Conservation (phyloP, 2,797 vertebrate species). For the Atherinosoma microstoma region DNA sequence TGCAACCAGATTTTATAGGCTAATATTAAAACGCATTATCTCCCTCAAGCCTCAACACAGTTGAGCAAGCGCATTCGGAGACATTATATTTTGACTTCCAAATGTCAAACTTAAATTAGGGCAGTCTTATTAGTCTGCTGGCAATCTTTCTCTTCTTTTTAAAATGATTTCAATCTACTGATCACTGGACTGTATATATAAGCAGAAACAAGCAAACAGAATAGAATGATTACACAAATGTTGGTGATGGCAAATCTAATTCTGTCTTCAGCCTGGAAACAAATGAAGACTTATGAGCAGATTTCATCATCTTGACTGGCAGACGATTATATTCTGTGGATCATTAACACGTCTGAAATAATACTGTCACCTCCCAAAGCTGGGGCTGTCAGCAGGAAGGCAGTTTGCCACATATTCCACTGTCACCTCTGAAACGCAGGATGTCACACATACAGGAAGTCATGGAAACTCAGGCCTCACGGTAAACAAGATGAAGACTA, state of each 20-base stretch:
- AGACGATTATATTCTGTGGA: constrained; percentile 43
- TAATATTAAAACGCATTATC: constrained; percentile 20
- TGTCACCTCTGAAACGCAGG: constrained; percentile 37
- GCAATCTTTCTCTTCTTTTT: constrained; percentile 3
- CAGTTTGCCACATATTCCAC: constrained; percentile 25
- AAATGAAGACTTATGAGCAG: constrained; percentile 26
- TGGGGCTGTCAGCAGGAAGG: constrained; percentile 48
- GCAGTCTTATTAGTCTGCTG: constrained; percentile 5
- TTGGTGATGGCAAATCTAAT: constrained; percentile 26
- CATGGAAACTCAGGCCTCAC: constrained; percentile 8
- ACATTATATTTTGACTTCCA: constrained; percentile 21
- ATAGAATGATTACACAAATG: background rate
- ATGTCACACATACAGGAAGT: constrained; percentile 24
- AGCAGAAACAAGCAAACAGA: background rate
- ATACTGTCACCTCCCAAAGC: constrained; percentile 28
- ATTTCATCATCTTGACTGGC: constrained; percentile 53
- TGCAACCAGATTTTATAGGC: background rate
- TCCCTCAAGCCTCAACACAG: constrained; percentile 12
- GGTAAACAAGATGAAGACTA: constrained; percentile 25
- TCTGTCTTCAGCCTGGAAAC: constrained; percentile 11
- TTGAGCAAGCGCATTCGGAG: constrained; percentile 16
- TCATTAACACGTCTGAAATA: constrained; percentile 65
- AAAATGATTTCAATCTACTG: constrained; percentile 17
- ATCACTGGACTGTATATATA: background rate
- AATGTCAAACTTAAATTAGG: constrained; percentile 26